Evolutionary conservation across 2,888 invertebrate genomes (phyloP), one percentile per base, ranked within the genome.

Genomic region (Ischnus inquisitorius): DNA sequence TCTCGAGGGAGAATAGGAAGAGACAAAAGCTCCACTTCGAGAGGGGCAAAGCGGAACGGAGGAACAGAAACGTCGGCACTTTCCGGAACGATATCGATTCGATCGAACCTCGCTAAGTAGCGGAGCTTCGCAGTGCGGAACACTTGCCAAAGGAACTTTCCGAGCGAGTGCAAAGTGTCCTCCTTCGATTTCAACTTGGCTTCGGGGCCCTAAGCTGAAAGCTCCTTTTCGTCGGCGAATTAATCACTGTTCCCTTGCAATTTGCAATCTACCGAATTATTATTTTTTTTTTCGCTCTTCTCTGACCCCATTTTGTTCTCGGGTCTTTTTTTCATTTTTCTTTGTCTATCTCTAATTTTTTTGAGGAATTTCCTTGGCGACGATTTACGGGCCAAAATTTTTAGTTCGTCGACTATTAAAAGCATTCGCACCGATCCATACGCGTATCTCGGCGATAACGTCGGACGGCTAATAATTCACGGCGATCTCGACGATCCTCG

Each of bases 31-130:
- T 57, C 10, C 46, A 60, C 80, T 68, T 67, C 6, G 25, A 67
- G 25, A n/a, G 12, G 28, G 60, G 60, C 5, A 41, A 34, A 34
- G 34, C 8, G 2, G 34, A 5, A 34, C 8, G 34, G 1, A 10
- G 41, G 48, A 80, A 60, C 34, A 68, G 74, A 75, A 74, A 80
- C 74, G 80, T 74, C 67, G 74, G 74, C 79, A 71, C 25, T 71
- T 64, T 71, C 71, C 41, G 41, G 71, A 71, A 64, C 46, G 57
- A 75, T 48, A 80, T 80, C 74, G 80, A 80, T 74, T 22, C 6
- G 54, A 75, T 68, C 74, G 80, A 75, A 39, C 2, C 67, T 25
- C 67, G 16, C 39, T 75, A 39, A 60, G 46, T 41, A 46, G 43
- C 41, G 46, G 46, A 67, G 60, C 34, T 77, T 74, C 46, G 12